Conservation (phyloP, 2,888 invertebrate species). For the Mimas tiliae region DNA sequence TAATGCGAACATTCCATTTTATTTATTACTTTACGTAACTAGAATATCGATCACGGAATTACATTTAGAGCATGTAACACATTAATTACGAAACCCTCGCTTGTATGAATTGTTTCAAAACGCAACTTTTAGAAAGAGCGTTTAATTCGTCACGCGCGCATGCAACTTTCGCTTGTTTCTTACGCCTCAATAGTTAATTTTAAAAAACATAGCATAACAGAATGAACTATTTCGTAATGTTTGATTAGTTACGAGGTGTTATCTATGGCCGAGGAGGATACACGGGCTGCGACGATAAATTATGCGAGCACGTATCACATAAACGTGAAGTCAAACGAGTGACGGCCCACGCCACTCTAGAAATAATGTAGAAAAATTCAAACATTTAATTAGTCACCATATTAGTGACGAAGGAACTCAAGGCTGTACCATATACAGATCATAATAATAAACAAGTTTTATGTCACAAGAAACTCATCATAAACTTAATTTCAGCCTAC, state of each 20-base stretch:
- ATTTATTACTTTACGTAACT: slow-evolving; percentile 43
- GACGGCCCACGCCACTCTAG: slow-evolving; percentile 63
- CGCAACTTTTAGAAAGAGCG: slow-evolving; percentile 54
- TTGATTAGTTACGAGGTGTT: slow-evolving; percentile 37
- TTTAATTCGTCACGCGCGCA: slow-evolving; percentile 51
- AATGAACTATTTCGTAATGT: slow-evolving; percentile 43
- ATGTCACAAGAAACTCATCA: slow-evolving; percentile 76
- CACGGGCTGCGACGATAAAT: slow-evolving; percentile 52
- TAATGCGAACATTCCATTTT: slow-evolving; percentile 25
- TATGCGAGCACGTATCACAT: slow-evolving; percentile 37
- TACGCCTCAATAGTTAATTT: slow-evolving; percentile 52
- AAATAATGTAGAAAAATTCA: slow-evolving; percentile 76
- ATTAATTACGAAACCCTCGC: slow-evolving; percentile 44
- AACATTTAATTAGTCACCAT: slow-evolving; percentile 78
- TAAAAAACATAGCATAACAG: slow-evolving; percentile 43
- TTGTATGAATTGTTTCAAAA: slow-evolving; percentile 46
- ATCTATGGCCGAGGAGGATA: slow-evolving; percentile 38
- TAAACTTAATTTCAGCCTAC: slow-evolving; percentile 75
- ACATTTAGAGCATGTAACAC: slow-evolving; percentile 40
- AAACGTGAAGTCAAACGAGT: background rate
- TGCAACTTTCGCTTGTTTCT: slow-evolving; percentile 68
- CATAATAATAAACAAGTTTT: slow-evolving; percentile 76
- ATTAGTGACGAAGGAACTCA: slow-evolving; percentile 72
- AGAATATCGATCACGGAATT: slow-evolving; percentile 42
- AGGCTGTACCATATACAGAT: slow-evolving; percentile 75